Conservation (phyloP, 2,797 vertebrate genomes). For the Brachyalestes nurse region DNA sequence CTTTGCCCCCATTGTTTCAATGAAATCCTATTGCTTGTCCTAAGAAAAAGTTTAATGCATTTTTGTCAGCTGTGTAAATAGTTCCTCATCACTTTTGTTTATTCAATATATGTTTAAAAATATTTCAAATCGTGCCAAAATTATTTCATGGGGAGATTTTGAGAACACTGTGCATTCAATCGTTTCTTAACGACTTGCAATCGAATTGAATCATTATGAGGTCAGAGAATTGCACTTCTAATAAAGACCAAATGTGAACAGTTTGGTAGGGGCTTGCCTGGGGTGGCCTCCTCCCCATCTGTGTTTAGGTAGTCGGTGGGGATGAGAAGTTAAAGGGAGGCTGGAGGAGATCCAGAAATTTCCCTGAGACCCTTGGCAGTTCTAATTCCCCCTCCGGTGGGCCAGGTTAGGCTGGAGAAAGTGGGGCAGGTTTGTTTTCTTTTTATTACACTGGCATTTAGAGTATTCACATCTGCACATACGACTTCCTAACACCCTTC, state of each 20-base stretch:
- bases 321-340: conserved; percentile 34
- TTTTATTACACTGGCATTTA: conserved; percentile 81
- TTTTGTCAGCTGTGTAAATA: too few relatives aligned
- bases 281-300: conserved; percentile 56
- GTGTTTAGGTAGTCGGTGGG: conserved; percentile 69
- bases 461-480: conserved; percentile 70
- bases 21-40: too few relatives aligned
- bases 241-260: background rate
- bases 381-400: conserved; percentile 68
- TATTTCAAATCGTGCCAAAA: too few relatives aligned
- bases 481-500: conserved; percentile 66
- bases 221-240: background rate
- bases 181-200: background rate
- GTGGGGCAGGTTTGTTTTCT: conserved; percentile 76
- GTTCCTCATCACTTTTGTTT: too few relatives aligned
- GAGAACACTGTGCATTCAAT: background rate
- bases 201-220: background rate
- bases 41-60: too few relatives aligned
- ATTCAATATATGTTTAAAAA: too few relatives aligned
- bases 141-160: background rate
- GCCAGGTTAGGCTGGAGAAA: conserved; percentile 69
- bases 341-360: conserved; percentile 39
- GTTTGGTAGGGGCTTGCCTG: conserved; percentile 16
- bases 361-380: conserved; percentile 61
- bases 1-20: too few relatives aligned